Evolutionary conservation across 2,888 invertebrate genomes (phyloP).

Genomic region (Pachydiplax longipennis): DNA sequence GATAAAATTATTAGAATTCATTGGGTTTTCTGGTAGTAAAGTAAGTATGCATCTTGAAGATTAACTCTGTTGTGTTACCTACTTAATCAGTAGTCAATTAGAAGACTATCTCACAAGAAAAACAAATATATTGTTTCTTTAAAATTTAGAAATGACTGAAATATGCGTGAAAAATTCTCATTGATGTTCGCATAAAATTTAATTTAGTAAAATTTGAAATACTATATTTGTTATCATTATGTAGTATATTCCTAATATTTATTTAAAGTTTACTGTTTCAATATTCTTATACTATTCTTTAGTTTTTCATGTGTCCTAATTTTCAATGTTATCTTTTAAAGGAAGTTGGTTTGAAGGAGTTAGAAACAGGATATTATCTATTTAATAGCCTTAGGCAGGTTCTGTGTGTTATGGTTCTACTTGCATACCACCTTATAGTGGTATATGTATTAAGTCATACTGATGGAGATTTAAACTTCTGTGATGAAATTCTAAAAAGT

Average conservation of each 20-base stretch:
- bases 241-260: neutral
- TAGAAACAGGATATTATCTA: conserved; percentile 75
- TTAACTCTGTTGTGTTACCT: no score
- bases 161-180: no score
- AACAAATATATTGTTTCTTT: no score
- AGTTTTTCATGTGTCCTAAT: neutral
- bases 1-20: conserved; percentile 88
- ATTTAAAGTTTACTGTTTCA: neutral
- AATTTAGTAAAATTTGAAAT: no score
- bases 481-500: conserved; percentile 76
- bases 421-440: conserved; percentile 87
- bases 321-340: conserved; percentile 57
- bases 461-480: conserved; percentile 79
- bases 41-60: conserved; percentile 60
- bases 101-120: no score
- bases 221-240: no score
- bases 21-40: conserved; percentile 91
- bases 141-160: no score
- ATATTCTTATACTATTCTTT: no score
- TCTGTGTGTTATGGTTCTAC: conserved; percentile 82
- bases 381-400: conserved; percentile 82
- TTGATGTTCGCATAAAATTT: no score
- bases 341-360: conserved; percentile 76
- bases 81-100: no score
- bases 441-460: conserved; percentile 82